Evolutionary conservation across 2,888 invertebrate genomes (phyloP), one percentile per base, ranked within the genome.

Genomic region (Hedya salicella): DNA sequence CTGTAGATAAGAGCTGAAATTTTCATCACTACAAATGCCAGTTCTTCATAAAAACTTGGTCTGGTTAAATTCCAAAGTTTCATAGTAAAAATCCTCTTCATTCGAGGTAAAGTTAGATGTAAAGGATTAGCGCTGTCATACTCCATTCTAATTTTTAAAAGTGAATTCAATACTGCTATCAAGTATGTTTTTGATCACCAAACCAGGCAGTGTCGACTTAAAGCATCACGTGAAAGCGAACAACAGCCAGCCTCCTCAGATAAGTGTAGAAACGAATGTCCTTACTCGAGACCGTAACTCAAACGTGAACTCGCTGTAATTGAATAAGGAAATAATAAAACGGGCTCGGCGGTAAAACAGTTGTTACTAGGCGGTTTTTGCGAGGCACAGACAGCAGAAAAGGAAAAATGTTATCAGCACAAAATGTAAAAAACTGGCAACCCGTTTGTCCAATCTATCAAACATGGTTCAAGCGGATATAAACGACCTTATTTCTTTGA

Each of bases 271-370:
- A 46, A 19, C 44, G 48, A 60, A 66, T 60, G 60, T 54, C 60
- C 40, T 60, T 30, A 60, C 36, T 60, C 48, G 40, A 40, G 53
- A 60, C 59, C 54, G 19, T 60, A 60, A 66, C 60, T 66, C 60
- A 60, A 44, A 50, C 52, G 65, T 52, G 62, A 62, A 62, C 56
- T 60, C 50, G 17, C 53, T 30, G 48, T 66, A 72, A 74, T 73
- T 73, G 67, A 72, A 72, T 74, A 70, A 70, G 57, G 69, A 67
- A 67, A 69, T 69, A 69, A 60, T 64, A 70, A 68, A 67, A 71
- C 68, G 63, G 59, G 67, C 39, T 52, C 44, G 19, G 68, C 68
- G 66, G 69, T 69, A 59, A 68, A 70, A 70, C 73, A 68, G 72
- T 63, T 71, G 71, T 70, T 68, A 70, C 65, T 65, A 53, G 46